Evolutionary conservation across 2,113 vertebrate species (phyloP), one percentile per base, ranked within the genome.

Genomic region (Lamprotornis superbus): DNA sequence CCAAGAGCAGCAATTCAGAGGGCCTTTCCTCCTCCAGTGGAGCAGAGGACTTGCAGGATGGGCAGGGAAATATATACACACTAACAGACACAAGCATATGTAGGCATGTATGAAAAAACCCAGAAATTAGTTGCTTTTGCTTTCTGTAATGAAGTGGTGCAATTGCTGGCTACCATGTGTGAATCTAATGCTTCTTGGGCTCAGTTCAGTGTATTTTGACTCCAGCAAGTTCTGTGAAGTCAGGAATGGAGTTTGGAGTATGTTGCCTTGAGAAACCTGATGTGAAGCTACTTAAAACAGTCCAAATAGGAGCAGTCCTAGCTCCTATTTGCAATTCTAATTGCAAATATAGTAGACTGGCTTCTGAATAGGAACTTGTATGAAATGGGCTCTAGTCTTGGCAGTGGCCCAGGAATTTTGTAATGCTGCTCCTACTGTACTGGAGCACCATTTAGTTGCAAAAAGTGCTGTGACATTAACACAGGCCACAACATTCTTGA

Each of bases 291-390:
- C 52, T 83, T 77, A 3, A 7, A 70, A 56, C 71, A 46, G 46
- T 79, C 57, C 52, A 28, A 21, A 46, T 46, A 46, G 46, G 21
- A 89, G 64, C 21, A 87, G 40, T 59, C 37, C 44, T 67, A 83
- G 46, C 39, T 89, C 21, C 52, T 75, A 60, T 89, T 95, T 87
- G 35, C 27, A 33, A 63, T 94, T 92, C 80, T 70, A 95, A 88
- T 93, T 69, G 37, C 50, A 49, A 90, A 65, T 90, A 55, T 8
- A 77, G 85, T 60, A 55, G 59, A 74, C 46, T 60, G 56, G 18
- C 61, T 91, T 95, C 73, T 93, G 88, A 97, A 94, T 82, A 94
- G 83, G 27, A 93, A 84, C 88, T 90, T 94, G 44, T 92, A 65
- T 95, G 87, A 95, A 95, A 89, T 74, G 83, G 79, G 57, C 56